These are phyloP conservation scores for Oenanthe melanoleuca DNA, from an alignment of 2,113 vertebrate species.

Conservation along the genomic window DNA sequence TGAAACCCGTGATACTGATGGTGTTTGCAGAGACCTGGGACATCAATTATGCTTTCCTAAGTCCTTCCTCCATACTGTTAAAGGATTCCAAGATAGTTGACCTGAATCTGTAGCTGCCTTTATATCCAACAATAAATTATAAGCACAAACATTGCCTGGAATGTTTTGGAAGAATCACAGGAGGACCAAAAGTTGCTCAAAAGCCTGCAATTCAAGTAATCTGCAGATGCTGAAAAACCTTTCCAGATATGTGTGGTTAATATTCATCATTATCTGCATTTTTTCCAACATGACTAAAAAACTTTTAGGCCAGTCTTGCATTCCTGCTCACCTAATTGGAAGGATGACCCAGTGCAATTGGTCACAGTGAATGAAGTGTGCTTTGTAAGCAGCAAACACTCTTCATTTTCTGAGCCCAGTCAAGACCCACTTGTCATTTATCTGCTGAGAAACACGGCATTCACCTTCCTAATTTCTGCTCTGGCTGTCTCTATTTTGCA, in stretches of 20 bases:
- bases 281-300: slow-evolving; percentile 54
- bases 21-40: neutral
- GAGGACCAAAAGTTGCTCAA: slow-evolving; percentile 47
- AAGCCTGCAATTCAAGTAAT: slow-evolving; percentile 42
- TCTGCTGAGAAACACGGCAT: neutral
- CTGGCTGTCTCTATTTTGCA: neutral
- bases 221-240: slow-evolving; percentile 20
- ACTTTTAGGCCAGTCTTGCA: neutral
- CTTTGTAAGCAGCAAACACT: slow-evolving; percentile 31
- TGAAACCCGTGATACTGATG: neutral
- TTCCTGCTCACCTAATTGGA: slow-evolving; percentile 46
- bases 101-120: slow-evolving; percentile 6
- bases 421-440: neutral
- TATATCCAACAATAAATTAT: slow-evolving; percentile 49
- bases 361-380: neutral
- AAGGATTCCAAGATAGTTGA: neutral
- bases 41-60: neutral
- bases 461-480: neutral
- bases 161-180: slow-evolving; percentile 8
- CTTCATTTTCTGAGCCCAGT: neutral
- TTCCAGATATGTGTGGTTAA: slow-evolving; percentile 57
- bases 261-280: slow-evolving; percentile 47
- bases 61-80: neutral
- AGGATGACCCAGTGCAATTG: neutral
- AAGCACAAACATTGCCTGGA: slow-evolving; percentile 26